These are phyloP conservation scores for Salpingus planirostris DNA, from an alignment of 2,888 invertebrate genomes.

Conservation along the genomic window DNA sequence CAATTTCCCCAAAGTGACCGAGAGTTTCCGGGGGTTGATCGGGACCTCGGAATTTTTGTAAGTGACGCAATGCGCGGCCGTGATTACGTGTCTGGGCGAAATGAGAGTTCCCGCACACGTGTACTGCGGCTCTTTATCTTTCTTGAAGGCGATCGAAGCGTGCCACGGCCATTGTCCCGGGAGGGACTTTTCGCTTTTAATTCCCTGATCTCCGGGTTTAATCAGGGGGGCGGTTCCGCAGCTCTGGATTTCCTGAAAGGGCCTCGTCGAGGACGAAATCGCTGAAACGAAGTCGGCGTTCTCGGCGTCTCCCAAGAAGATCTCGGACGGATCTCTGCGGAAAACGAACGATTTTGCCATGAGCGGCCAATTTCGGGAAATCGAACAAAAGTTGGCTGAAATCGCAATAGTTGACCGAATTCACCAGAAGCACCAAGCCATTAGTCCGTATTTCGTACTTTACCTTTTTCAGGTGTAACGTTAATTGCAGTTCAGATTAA, in stretches of 20 bases:
- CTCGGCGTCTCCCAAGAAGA: conserved; percentile 18
- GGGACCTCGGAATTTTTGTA: conserved; percentile 13
- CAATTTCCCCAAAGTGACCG: conserved; percentile 14
- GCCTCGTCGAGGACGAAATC: conserved; percentile 3
- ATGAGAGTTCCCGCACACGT: conserved; percentile 22
- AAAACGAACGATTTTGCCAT: too few species aligned
- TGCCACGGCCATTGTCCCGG: conserved; percentile 17
- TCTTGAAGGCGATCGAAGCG: conserved; percentile 13
- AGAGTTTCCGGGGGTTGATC: conserved; percentile 12
- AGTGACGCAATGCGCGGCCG: conserved; percentile 26
- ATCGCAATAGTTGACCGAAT: too few species aligned
- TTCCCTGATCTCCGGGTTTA: conserved; percentile 1
- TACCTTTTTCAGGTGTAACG: too few species aligned
- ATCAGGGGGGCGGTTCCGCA: conserved; percentile 6
- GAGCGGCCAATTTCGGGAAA: too few species aligned
- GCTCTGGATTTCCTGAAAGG: conserved; percentile 8
- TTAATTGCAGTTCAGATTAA: too few species aligned
- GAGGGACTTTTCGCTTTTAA: conserved; percentile 4
- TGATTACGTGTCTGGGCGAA: conserved; percentile 17
- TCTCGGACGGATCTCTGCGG: conserved; percentile 4
- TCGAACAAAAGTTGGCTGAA: too few species aligned
- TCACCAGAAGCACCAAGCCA: too few species aligned
- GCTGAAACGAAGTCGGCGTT: conserved; percentile 16
- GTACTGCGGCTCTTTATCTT: conserved; percentile 10
- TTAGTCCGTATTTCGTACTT: too few species aligned